These are phyloP conservation scores for Ameiurus melas DNA, from an alignment of 2,113 vertebrate genomes.

Conservation along the genomic window DNA sequence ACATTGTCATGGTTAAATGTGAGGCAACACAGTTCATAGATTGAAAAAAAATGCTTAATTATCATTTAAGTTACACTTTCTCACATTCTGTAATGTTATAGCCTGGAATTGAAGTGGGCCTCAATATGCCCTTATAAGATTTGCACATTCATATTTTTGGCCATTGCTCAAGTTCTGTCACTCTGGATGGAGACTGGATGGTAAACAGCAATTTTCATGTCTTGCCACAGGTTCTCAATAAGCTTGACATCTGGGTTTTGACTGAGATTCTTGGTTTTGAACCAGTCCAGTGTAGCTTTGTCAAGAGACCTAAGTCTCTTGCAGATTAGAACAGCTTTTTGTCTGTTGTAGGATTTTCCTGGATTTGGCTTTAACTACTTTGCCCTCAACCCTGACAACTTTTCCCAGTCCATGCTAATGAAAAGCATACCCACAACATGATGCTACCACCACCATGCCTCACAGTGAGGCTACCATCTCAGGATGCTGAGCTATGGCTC, in stretches of 20 bases:
- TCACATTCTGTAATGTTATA: not conserved
- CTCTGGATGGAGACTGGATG: not conserved
- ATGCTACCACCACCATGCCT: not conserved
- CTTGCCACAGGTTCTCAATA: not conserved
- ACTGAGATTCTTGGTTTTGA: not conserved
- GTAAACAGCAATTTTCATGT: not conserved
- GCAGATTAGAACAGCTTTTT: not conserved
- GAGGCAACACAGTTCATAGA: constrained; percentile 47
- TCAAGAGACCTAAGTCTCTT: not conserved
- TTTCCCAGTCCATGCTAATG: not conserved
- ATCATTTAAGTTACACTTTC: not conserved
- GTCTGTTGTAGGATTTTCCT: not conserved
- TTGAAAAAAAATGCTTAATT: not conserved
- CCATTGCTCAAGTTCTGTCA: not conserved
- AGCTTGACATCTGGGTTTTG: not conserved
- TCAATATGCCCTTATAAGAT: not conserved
- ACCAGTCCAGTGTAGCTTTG: not conserved
- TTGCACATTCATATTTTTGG: not conserved
- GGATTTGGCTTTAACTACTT: not conserved
- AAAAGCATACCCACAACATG: not conserved
- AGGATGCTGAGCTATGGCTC: not conserved
- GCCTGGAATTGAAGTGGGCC: not conserved
- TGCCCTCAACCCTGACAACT: not conserved
- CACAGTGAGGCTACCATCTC: not conserved
- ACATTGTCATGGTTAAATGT: constrained; percentile 99